Base-by-base conservation (phyloP, 1,140 invertebrate genomes). In the Dreissena polymorpha region DNA sequence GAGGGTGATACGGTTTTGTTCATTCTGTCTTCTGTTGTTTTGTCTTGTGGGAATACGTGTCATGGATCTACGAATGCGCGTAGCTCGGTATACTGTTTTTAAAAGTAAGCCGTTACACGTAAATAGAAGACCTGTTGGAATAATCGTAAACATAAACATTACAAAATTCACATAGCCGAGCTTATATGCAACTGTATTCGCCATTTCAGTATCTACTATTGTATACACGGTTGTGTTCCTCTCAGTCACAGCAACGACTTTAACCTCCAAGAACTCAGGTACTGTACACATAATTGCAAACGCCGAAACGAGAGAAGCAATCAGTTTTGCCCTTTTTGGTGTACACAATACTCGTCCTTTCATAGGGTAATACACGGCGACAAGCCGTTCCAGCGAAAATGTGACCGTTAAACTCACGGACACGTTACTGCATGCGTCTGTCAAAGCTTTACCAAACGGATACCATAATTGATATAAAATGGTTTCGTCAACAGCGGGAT, bases 361-460 rank as follows among this genome's bases (percentile, higher is more conserved):
- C 88, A 96, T 95, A 29, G 96, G 96, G 93, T 96, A 95, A 85
- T 95, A 95, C 18, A 96, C 95, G 65, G 95, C 96, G 79, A 96
- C 95, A 93, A 96, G 96, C 57, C 96, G 92, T 92, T 96, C 96
- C 73, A 96, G 93, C 13, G 96, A 96, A 90, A 96, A 96, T 39
- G 95, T 95, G 3, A 96, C 95, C 49, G 95, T 96, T 75, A 96
- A 92, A 95, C 95, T 96, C 63, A 96, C 95, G 50, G 95, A 89
- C 0, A 95, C 95, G 91, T 95, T 96, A 88, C 94, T 94, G 72
- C 94, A 93, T 65, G 94, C 94, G 91, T 96, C 95, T 0, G 94
- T 94, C 53, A 96, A 90, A 93, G 95, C 95, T 53, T 94, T 91
- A 5, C 92, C 94, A 75, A 94, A 94, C 2, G 93, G 93, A 75